These are phyloP conservation scores for Augiades crinisus DNA, from an alignment of 2,888 invertebrate genomes.

Conservation along the genomic window DNA sequence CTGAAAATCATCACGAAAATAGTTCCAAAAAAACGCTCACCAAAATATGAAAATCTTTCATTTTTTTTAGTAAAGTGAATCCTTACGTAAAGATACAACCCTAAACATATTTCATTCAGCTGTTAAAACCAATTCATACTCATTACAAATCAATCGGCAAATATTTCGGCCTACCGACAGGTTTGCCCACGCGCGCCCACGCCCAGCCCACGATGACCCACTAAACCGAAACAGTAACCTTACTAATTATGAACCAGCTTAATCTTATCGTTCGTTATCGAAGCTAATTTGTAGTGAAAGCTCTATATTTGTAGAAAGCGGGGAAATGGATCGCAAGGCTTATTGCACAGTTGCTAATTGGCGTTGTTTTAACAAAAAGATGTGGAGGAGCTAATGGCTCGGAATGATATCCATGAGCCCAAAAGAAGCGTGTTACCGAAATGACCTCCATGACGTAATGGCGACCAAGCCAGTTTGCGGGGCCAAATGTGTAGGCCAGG, in stretches of 20 bases:
- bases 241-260: slow-evolving; percentile 30
- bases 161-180: slow-evolving; percentile 23
- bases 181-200: slow-evolving; percentile 31
- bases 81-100: too few species aligned
- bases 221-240: slow-evolving; percentile 30
- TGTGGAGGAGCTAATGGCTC: not conserved
- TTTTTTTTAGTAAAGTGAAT: too few species aligned
- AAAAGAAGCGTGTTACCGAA: too few species aligned
- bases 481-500: too few species aligned
- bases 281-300: slow-evolving; percentile 13
- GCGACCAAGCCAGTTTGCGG: too few species aligned
- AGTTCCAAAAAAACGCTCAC: too few species aligned
- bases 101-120: too few species aligned
- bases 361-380: slow-evolving; percentile 3
- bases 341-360: slow-evolving; percentile 7
- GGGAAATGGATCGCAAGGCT: slow-evolving; percentile 2
- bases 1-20: too few species aligned
- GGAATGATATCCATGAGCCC: too few species aligned
- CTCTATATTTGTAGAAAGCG: slow-evolving; percentile 16
- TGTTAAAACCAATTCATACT: not conserved
- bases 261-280: slow-evolving; percentile 14
- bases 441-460: too few species aligned
- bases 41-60: too few species aligned
- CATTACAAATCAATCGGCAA: slow-evolving; percentile 26
- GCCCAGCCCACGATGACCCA: slow-evolving; percentile 37